Evolutionary conservation across 2,113 vertebrate genomes (phyloP), one percentile per base, ranked within the genome.

Genomic region (Tetraodon nigroviridis): DNA sequence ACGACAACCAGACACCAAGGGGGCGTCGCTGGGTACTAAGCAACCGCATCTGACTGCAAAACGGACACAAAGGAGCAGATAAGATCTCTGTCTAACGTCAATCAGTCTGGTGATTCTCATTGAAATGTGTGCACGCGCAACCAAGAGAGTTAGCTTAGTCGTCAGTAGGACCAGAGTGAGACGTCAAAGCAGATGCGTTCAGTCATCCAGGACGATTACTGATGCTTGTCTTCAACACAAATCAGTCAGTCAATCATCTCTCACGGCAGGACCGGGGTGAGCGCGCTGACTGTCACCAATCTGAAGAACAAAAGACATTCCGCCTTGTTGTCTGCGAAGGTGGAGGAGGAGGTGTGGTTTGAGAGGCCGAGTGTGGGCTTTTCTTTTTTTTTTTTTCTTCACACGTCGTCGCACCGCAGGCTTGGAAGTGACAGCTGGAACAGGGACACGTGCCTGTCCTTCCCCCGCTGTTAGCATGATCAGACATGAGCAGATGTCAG

Each of bases 401-500:
- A 5, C 56, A 53, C 64, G 4, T 56, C 65, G 44, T 58, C 47
- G 55, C 62, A 78, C 61, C 68, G 53, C 55, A 15, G 45, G 32
- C 71, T 80, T 56, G 50, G 57, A 70, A 69, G 64, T 79, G 82
- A 88, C 86, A 85, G 79, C 78, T 82, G 77, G 79, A 79, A 80
- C 70, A 74, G 64, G 78, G 64, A 53, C 56, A 40, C 18, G 11
- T 46, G 20, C 52, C 49, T 61, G 22, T 60, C 67, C 70, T 18
- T 46, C 71, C 58, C 73, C 68, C 58, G 48, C 49, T 40, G 66
- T 61, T 58, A 65, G 48, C 66, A 22, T 47, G 18, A 49, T 46
- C 59, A 63, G 69, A 63, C 61, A 60, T 1, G 51, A 71, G 71
- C 78, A 64, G 74, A 65, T 71, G 69, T 70, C 72, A 70, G 40